Evolutionary conservation across 2,797 vertebrate species (phyloP), one percentile per base, ranked within the genome.

Genomic region (Bovichtus diacanthus): DNA sequence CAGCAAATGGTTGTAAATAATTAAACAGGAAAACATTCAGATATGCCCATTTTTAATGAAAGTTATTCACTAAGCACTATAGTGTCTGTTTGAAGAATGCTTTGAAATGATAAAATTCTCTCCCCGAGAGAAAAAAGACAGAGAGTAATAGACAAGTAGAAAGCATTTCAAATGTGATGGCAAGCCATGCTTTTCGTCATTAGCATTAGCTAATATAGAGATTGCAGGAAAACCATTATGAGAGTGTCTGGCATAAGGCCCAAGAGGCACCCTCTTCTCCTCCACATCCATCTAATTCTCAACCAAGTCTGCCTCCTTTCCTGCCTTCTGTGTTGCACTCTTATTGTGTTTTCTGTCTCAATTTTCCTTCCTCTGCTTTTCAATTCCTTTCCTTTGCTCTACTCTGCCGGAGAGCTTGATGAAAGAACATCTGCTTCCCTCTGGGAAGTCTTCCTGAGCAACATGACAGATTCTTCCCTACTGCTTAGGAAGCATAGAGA

Each of bases 361-460:
- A 18, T 50, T 34, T 34, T 59, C 62, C 63, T 64, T 66, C 61
- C 64, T 58, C 53, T 73, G 63, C 84, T 80, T 81, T 82, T 47
- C 78, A 54, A 53, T 81, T 61, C 74, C 49, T 82, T 74, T 66
- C 43, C 64, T 81, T 71, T 72, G 62, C 78, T 85, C 66, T 31
- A 66, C 81, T 74, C 81, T 78, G 80, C 70, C 75, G 85, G 84
- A 88, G 64, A 80, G 84, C 76, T 81, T 80, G 76, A 88, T 84
- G 85, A 85, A 84, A 76, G 82, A 92, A 91, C 92, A 93, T 91
- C 89, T 93, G 90, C 88, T 87, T 87, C 85, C 80, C 90, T 88
- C 75, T 86, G 82, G 84, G 84, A 87, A 81, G 81, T 74, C 82
- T 66, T 81, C 71, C 66, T 76, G 73, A 82, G 74, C 82, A 64